A percentile compares a stretch with the other conserved stretches of the same genome.
Evolutionary conservation across 2,113 vertebrate genomes (phyloP).

Genomic region (Halichoerus grypus): DNA sequence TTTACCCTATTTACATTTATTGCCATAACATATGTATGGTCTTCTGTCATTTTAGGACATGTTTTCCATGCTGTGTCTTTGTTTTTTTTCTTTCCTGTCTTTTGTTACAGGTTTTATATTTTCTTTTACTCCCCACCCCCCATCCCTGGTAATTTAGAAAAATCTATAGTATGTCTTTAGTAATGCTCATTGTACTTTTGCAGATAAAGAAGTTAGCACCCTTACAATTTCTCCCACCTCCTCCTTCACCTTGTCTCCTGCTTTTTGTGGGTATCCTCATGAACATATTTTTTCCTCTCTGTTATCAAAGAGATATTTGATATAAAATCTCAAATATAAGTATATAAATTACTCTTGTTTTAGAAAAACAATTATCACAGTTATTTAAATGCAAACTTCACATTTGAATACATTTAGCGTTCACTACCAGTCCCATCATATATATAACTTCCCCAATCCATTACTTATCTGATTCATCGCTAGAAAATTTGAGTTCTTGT

Average conservation of each 20-base stretch:
- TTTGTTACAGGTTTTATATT: neutral
- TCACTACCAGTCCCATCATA: neutral
- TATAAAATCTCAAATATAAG: constrained; percentile 43
- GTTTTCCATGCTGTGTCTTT: neutral
- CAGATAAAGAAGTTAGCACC: neutral
- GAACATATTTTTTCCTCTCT: neutral
- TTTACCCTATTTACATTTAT: neutral
- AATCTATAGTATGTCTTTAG: neutral
- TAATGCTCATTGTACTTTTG: neutral
- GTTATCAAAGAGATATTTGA: neutral
- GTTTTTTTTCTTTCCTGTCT: neutral
- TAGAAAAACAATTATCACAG: neutral
- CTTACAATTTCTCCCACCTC: neutral
- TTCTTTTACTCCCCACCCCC: neutral
- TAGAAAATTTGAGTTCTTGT: constrained; percentile 38
- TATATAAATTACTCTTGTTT: constrained; percentile 21
- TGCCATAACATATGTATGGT: neutral
- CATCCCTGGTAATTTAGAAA: neutral
- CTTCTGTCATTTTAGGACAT: neutral
- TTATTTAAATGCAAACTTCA: neutral
- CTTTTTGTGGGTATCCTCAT: neutral
- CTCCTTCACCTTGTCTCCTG: neutral
- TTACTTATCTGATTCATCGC: neutral
- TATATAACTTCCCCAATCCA: neutral
- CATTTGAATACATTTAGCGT: neutral